A percentile compares a stretch with the other conserved stretches of the same genome.
Evolutionary conservation across 35 echinoderm and acorn worm genomes (phyloP).

Genomic region (Diadema setosum): DNA sequence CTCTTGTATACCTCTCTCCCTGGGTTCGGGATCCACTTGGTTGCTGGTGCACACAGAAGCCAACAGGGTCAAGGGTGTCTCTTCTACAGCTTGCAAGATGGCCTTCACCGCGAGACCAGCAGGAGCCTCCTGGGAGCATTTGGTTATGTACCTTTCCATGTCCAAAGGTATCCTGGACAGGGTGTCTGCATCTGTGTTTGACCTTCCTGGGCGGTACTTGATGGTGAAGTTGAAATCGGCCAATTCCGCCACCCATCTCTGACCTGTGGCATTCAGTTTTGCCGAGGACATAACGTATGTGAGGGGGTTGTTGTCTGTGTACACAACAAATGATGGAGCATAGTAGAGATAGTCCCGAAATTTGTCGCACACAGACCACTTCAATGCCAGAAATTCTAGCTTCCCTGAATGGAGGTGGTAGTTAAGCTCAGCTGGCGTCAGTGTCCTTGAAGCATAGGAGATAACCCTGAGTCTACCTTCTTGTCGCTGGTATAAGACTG

Average conservation of each 20-base stretch:
- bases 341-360: constrained; percentile 61
- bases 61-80: background rate
- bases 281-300: constrained; percentile 35
- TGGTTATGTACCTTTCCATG: constrained; percentile 1
- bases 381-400: constrained; percentile 49
- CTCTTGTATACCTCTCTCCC: background rate
- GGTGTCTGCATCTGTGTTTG: constrained; percentile 42
- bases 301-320: constrained; percentile 56
- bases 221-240: constrained; percentile 40
- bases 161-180: constrained; percentile 37
- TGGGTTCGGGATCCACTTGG: background rate
- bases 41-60: background rate
- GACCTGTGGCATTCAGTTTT: constrained; percentile 37
- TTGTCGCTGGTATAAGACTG: constrained; percentile 47
- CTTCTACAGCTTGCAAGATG: background rate
- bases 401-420: constrained; percentile 46
- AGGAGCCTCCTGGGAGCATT: constrained; percentile 17
- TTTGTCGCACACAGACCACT: constrained; percentile 46
- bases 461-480: background rate
- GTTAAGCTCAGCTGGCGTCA: constrained; percentile 32
- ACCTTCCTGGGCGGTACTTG: constrained; percentile 17
- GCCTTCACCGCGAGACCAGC: background rate
- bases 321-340: constrained; percentile 6
- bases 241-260: constrained; percentile 38
- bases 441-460: constrained; percentile 24